Evolutionary conservation across 2,888 invertebrate genomes (phyloP), one percentile per base, ranked within the genome.

Genomic region (Pollenia griseotomentosa): DNA sequence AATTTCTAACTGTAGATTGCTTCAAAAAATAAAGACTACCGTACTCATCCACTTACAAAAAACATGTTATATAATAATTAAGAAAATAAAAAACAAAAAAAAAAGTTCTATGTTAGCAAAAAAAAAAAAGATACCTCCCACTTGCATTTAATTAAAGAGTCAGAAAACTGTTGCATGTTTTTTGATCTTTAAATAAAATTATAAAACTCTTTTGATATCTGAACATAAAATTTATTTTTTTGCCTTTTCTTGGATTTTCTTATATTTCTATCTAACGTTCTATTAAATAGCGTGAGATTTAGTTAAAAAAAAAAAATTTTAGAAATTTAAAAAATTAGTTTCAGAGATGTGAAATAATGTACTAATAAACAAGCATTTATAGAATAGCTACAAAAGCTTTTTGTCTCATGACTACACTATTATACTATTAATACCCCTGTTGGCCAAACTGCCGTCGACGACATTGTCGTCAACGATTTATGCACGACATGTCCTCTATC

Each of bases 91-190:
- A 19, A 40, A 0, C 5, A 14, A 46, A 6, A 48, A 9, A 57
- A 57, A 71, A 46, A 5, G 7, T 5, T 70, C 12, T 44, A 42
- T 61, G 42, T 33, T n/a, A 33, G 16, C 11, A n/a, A 42, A 53
- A 53, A 42, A 14, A 23, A 44, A 57, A 19, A 5, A 42, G 46
- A 70, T 83, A 61, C 75, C 59, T 51, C 82, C 75, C 61, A 70
- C 82, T 83, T 75, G 75, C 42, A 68, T 12, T 33, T 83, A 70
- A 73, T 73, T 73, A 57, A n/a, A 71, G 44, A 78, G 65, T 42
- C 51, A 44, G 59, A 73, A 66, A 74, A 66, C 51, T 79, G 7
- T 84, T 84, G 84, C 84, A 74, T 84, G 84, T 84, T 59, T 73
- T 42, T 23, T n/a, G 55, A 73, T 73, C 65, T 78, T 83, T 61